phyloP scores from a whole-genome alignment of 2,888 invertebrate genomes.

The Lissocephala sabroskyi region DNA sequence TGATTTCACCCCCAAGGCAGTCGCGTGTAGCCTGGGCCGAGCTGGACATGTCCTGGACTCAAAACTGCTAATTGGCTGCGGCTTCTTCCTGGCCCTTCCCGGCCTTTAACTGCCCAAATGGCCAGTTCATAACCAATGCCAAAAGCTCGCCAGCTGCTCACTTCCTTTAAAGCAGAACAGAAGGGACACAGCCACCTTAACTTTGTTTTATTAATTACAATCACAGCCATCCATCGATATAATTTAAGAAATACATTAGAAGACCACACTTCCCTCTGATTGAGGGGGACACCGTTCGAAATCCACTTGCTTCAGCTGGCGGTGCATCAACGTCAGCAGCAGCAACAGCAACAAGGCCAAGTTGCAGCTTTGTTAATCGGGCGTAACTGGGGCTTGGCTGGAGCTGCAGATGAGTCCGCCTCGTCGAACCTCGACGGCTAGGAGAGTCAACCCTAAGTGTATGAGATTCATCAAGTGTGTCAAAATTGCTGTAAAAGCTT shows the following conservation, averaged over 20 bases:
- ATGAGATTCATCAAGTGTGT: constrained; percentile 55
- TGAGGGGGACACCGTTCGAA: background rate
- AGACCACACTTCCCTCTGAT: background rate
- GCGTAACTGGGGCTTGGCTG: constrained; percentile 9
- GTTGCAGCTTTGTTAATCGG: constrained; percentile 11
- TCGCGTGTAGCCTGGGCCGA: background rate
- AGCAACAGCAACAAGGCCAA: constrained; percentile 3
- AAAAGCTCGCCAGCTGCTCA: constrained; percentile 1
- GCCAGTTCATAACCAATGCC: too few relatives aligned
- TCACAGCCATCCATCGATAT: constrained; percentile 16
- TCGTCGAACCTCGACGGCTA: too few relatives aligned
- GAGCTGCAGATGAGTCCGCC: constrained; percentile 1
- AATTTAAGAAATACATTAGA: constrained; percentile 43
- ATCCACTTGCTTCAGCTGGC: constrained; percentile 11
- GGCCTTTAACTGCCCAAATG: too few relatives aligned
- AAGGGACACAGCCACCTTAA: background rate
- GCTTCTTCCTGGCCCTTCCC: constrained; percentile 4
- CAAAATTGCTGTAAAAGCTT: constrained; percentile 53
- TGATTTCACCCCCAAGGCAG: constrained; percentile 23
- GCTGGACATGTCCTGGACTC: constrained; percentile 22
- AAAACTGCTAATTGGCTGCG: constrained; percentile 56
- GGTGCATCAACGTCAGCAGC: background rate
- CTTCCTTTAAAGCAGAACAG: too few relatives aligned
- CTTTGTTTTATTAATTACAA: constrained; percentile 28
- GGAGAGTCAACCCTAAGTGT: constrained; percentile 29